A percentile compares a stretch with the other conserved stretches of the same genome.
Evolutionary conservation across 2,797 vertebrate genomes (phyloP).

Genomic region (Bradypodion ventrale): DNA sequence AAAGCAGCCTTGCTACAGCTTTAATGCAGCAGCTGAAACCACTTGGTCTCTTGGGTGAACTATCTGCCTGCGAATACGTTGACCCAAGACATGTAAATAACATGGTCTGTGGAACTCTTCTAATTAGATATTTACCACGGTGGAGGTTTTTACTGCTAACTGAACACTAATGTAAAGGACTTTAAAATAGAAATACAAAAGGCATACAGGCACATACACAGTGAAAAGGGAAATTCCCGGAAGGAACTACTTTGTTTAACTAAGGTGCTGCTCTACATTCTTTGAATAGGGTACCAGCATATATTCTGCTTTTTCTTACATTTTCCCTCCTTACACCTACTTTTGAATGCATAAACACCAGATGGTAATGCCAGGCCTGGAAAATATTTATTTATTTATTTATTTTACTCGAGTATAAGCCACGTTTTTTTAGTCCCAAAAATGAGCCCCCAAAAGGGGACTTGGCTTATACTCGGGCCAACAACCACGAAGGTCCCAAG

Average conservation of each 20-base stretch:
- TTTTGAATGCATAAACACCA: neutral
- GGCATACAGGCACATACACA: neutral
- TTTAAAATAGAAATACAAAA: slow-evolving; percentile 15
- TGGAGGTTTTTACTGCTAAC: slow-evolving; percentile 33
- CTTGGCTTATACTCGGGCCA: no score
- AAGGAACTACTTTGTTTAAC: no score
- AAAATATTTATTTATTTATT: no score
- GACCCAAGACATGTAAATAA: slow-evolving; percentile 62
- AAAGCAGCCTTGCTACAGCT: slow-evolving; percentile 56
- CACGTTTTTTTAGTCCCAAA: no score
- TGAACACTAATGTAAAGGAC: neutral
- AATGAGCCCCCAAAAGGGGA: no score
- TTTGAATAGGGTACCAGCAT: no score
- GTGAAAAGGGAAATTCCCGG: neutral
- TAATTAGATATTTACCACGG: slow-evolving; percentile 65
- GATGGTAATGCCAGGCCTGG: neutral
- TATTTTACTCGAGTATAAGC: no score
- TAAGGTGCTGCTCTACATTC: no score
- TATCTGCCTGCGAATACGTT: slow-evolving; percentile 52
- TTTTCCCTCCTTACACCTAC: no score
- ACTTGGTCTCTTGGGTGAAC: slow-evolving; percentile 47
- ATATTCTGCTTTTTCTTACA: no score
- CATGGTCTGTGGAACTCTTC: slow-evolving; percentile 55
- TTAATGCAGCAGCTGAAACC: slow-evolving; percentile 49
- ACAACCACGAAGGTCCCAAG: no score